These are phyloP conservation scores for Cyclina sinensis DNA, from an alignment of 1,140 invertebrate genomes.

Conservation along the genomic window DNA sequence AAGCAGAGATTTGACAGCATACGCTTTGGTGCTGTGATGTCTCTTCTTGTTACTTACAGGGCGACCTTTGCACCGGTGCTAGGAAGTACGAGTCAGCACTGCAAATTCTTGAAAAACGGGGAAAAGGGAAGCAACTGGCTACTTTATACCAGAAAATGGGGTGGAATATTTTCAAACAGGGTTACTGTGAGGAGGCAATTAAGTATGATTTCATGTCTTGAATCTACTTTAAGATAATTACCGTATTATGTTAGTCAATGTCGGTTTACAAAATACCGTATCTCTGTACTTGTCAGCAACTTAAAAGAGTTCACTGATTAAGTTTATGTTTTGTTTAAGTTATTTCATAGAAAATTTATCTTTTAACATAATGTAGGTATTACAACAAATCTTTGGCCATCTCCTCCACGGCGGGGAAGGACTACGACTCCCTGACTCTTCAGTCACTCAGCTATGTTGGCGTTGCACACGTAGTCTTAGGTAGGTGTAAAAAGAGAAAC, in stretches of 20 bases:
- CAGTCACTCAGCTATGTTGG: slow-evolving; percentile 24
- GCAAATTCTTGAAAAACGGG: neutral
- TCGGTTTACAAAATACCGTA: too few species aligned
- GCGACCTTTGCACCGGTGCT: neutral
- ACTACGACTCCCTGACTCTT: neutral
- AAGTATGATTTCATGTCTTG: neutral
- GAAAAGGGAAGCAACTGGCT: neutral
- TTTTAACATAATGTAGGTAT: slow-evolving; percentile 6
- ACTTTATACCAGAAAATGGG: slow-evolving; percentile 48
- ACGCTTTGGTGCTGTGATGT: too few species aligned
- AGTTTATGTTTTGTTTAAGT: neutral
- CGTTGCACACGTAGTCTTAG: neutral
- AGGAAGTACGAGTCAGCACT: slow-evolving; percentile 28
- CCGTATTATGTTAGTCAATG: too few species aligned
- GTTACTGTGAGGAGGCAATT: neutral
- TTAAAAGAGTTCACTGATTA: neutral
- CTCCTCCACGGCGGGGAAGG: neutral
- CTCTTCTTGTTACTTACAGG: neutral
- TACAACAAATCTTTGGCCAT: slow-evolving; percentile 23
- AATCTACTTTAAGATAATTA: too few species aligned
- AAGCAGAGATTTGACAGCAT: too few species aligned
- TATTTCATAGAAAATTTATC: neutral
- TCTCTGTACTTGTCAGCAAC: neutral
- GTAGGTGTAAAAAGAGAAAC: too few species aligned
- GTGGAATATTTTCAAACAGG: slow-evolving; percentile 43